Evolutionary conservation across 2,113 vertebrate genomes (phyloP), one percentile per base, ranked within the genome.

Genomic region (Thinocorus orbignyianus): DNA sequence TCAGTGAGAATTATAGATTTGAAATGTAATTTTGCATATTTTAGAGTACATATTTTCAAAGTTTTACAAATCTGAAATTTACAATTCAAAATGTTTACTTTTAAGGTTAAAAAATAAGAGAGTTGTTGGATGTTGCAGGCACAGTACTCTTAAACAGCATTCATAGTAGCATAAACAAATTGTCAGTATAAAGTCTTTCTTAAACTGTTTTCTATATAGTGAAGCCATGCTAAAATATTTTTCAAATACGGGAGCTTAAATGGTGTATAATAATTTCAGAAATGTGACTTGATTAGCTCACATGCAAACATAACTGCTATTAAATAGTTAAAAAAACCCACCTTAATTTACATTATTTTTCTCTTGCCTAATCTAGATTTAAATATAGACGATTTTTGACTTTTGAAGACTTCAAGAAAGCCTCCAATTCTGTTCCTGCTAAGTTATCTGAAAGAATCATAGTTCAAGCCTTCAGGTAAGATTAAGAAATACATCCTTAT

Each of bases 391-490:
- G 96, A 58, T 98, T 98, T 97, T 96, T 98, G 64, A 98, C 97
- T 70, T 89, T 98, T 74, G 97, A 98, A 88, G 98, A 98, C 96
- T 98, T 99, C 93, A 96, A 96, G 81, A 97, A 92, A 89, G 96
- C 96, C 12, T 98, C 98, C 81, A 93, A 14, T 33, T 97, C 72
- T 11, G 71, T 98, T 96, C 97, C 96, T 85, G 93, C 98, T 30
- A 97, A 91, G 26, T 97, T 98, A 52, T 91, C 97, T 8, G 96
- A 97, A 55, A 97, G 97, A 90, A 97, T 97, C 2, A 20, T 97
- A 42, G 82, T 98, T 37, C 98, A 98, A 91, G 94, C 97, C 10
- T 97, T 98, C 96, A 97, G 97, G 98, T 98, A 98, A 95, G 86
- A 73, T 57, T 30, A 65, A 69, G 13, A 74, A 35, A 80, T 46